Conservation (phyloP, 2,113 vertebrate species). For the Tetraodon nigroviridis region DNA sequence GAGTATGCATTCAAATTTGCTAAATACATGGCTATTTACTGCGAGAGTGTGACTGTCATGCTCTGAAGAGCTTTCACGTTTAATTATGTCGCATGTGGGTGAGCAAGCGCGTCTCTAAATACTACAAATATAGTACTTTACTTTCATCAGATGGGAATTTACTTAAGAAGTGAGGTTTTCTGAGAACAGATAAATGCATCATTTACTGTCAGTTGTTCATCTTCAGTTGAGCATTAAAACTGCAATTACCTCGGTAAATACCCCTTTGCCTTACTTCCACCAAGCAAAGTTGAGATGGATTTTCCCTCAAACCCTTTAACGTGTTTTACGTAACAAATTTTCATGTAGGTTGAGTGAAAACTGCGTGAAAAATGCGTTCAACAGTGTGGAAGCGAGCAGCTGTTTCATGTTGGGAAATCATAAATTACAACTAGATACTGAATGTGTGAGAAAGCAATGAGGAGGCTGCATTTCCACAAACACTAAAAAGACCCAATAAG, state of each 20-base stretch:
- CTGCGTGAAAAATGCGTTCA: conserved; percentile 15
- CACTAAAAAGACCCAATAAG: conserved; percentile 26
- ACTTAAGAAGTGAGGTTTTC: not conserved
- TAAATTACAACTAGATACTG: conserved; percentile 39
- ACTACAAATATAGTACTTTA: not conserved
- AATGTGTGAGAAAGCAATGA: conserved; percentile 49
- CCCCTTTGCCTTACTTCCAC: conserved; percentile 8
- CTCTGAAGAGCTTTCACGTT: conserved; percentile 17
- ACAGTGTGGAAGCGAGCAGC: conserved; percentile 13
- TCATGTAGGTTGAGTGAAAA: conserved; percentile 13
- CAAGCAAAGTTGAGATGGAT: conserved; percentile 14
- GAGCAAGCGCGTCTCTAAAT: conserved; percentile 2
- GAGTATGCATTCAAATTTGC: conserved; percentile 5
- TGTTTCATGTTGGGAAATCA: conserved; percentile 26
- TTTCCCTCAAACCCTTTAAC: conserved; percentile 1
- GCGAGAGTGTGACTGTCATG: conserved; percentile 5
- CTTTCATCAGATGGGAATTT: not conserved
- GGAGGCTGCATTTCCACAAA: conserved; percentile 34
- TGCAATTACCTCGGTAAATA: not conserved
- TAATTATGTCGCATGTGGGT: conserved; percentile 45
- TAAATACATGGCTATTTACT: conserved; percentile 19
- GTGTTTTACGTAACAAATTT: conserved; percentile 28
- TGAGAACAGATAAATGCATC: conserved; percentile 1
- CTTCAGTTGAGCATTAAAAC: too few species aligned
- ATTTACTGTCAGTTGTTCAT: not conserved